Evolutionary conservation across 2,113 vertebrate species (phyloP), one percentile per base, ranked within the genome.

Genomic region (Dasyurus viverrinus): DNA sequence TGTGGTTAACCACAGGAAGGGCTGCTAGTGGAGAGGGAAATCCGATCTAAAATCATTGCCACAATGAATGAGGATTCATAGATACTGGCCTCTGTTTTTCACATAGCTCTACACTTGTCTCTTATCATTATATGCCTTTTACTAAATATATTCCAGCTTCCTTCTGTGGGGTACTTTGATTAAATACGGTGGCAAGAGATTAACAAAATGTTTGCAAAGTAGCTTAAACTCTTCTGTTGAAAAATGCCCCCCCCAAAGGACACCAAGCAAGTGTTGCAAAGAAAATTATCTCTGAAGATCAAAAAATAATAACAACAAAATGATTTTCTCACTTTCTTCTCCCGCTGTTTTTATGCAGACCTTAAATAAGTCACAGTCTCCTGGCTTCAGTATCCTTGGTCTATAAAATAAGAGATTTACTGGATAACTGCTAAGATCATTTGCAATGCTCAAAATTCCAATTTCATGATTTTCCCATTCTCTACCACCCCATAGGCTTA

Each of bases 301-400:
- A 96, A 94, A 94, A 84, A 95, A 97, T 91, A 11, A 3, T 94
- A 84, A 42, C 89, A 91, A 94, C 53, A 97, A 98, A 50, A 90
- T 27, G 42, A 92, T 96, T 30, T 47, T 95, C 36, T 93, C 57
- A 24, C 90, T 97, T 93, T 84, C 42, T 53, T 91, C 89, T 95
- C 92, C 89, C 3, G 12, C 27, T 25, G 16, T 25, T 90, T 47
- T 50, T 47, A 50, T 1, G 0, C 47, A 50, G 9, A 25, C 8
- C 12, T 48, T 48, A 47, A 4, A 26, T 47, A 90, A 90, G 23
- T 90, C 89, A 48, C 46, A 50, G 42, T 90, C 19, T 84, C 68
- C 8, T 42, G n/a, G 16, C n/a, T 42, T 84, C 68, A 22, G 19
- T 42, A 36, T 84, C n/a, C n/a, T 42, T 22, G n/a, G 19, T 42